Base-by-base conservation (phyloP, 2,888 invertebrate genomes). In the Cremastinae sp. region DNA sequence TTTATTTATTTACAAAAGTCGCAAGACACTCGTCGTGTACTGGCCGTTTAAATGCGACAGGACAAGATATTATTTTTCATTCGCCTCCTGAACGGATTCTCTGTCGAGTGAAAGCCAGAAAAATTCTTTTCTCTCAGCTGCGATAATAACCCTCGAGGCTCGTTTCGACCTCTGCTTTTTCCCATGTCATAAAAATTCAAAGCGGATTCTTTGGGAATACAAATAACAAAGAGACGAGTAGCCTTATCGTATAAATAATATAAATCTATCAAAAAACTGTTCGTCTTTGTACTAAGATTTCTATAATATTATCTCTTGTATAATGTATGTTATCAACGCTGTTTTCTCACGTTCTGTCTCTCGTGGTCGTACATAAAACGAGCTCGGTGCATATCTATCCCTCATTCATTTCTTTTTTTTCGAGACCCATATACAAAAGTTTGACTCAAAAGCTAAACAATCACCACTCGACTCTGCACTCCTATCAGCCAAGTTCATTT, bases 201-300 rank as follows among this genome's bases (percentile, higher is more conserved):
- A 73, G 69, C 64, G 35, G 4, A 72, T 69, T 65, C 43, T 47
- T 55, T 65, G 20, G 47, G 39, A 73, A 82, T 70, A 75, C 62
- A 79, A 83, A 79, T 69, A 76, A 82, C 78, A 71, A 80, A 82
- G 72, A 65, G 58, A 83, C 81, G 66, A 71, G 78, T 82, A 78
- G 78, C 79, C 76, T 62, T 76, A 73, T 80, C 59, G 78, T 83
- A 82, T 76, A 82, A 83, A 84, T 82, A 80, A 84, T 83, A 83
- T 70, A 83, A 81, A 77, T 83, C 80, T 83, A 85, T 84, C 80
- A 82, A 83, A 84, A 85, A 81, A 83, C 78, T 83, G 81, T 82
- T 77, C 78, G 45, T 80, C 79, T 83, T 83, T 84, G 81, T 84
- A 84, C 83, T 83, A 83, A 75, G 74, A 80, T 83, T 76, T 83